Conservation (phyloP, 2,888 invertebrate species). For the Eupithecia subumbrata region DNA sequence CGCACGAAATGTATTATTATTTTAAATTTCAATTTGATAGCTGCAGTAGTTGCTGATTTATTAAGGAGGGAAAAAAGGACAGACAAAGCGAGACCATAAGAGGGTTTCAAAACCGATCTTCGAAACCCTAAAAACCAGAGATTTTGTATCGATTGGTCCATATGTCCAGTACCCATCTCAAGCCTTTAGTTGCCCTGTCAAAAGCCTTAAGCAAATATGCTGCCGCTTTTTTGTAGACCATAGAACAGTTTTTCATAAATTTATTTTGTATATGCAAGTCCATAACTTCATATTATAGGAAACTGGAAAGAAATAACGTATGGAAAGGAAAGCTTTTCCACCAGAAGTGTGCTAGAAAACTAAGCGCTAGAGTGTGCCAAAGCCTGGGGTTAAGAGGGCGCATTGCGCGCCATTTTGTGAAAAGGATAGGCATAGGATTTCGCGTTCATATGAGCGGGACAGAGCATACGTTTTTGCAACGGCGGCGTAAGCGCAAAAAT, state of each 20-base stretch:
- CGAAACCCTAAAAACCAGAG: too few species aligned
- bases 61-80: too few species aligned
- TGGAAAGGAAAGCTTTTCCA: not conserved
- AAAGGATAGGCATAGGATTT: too few species aligned
- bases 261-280: not conserved
- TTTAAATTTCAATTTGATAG: too few species aligned
- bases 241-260: not conserved
- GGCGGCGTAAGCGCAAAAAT: too few species aligned
- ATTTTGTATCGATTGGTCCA: not conserved
- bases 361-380: not conserved
- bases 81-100: too few species aligned
- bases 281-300: not conserved
- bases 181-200: not conserved
- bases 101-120: too few species aligned
- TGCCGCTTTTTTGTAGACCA: not conserved
- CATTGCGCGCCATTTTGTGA: too few species aligned
- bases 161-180: not conserved
- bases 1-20: too few species aligned
- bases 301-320: not conserved
- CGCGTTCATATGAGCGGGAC: too few species aligned
- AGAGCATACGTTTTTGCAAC: too few species aligned
- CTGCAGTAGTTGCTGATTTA: too few species aligned
- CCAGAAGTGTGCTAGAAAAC: not conserved
- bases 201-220: not conserved
- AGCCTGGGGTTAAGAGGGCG: not conserved